Base-by-base conservation (phyloP, 2,113 vertebrate species). In the Gasterosteus nipponicus region DNA sequence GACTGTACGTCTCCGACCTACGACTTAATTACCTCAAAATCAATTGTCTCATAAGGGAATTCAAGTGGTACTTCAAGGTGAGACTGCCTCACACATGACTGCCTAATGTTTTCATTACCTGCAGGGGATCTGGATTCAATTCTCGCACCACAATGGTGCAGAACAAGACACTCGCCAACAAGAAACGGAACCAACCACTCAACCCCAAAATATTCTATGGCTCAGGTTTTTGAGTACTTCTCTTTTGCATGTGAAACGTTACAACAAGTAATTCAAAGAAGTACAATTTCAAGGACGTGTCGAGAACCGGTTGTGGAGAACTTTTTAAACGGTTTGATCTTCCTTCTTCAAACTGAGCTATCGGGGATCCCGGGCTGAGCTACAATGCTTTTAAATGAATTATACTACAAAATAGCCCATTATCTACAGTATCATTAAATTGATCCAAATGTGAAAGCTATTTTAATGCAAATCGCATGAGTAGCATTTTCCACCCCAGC, bases 1-100 rank as follows among this genome's bases (percentile, higher is more conserved):
- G 75, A 77, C 73, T 71, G 68, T 72, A 35, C 18, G 35, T 59
- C 69, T 54, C 69, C 77, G 82, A 59, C 68, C 77, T 67, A 69
- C 76, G 65, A 74, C 77, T 87, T 92, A 87, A 93, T 93, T 89
- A 90, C 77, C 73, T 81, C 63, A 63, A 81, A 91, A 91, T 86
- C 69, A 92, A 92, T 87, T 76, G 72, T 66, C 85, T 89, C 51
- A 62, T 61, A 76, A 66, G 75, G 69, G 85, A 82, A 87, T 72
- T 79, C 66, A 65, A 86, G 59, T 69, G 66, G 73, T 79, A 72
- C 80, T 83, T 93, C 75, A 92, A 90, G 81, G 89, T 86, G 74
- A 84, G 80, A 86, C 83, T 81, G 78, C 75, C 73, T 83, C 60
- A 67, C 77, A 80, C 83, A 65, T 62, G 46, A 80, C 83, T 76